Percentiles rank a stretch among this genome's conserved stretches.
These are phyloP conservation scores for Trichogramma dendrolimi DNA, from an alignment of 2,888 invertebrate genomes.

Conservation along the genomic window DNA sequence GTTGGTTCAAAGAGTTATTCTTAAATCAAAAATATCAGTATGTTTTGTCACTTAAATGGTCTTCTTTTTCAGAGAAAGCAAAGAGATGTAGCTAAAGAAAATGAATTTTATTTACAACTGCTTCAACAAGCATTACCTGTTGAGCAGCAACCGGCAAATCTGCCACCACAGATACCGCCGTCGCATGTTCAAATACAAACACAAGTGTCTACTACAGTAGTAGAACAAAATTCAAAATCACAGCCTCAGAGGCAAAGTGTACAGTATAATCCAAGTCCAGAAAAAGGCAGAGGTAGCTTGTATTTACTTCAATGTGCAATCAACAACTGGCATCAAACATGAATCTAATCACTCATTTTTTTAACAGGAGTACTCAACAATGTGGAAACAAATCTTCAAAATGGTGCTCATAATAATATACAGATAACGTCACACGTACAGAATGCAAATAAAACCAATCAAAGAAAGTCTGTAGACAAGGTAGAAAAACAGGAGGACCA, in stretches of 20 bases:
- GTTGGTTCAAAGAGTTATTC: conserved; percentile 47
- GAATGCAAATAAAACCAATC: conserved; percentile 53
- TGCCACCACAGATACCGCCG: conserved; percentile 44
- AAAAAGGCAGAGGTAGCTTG: conserved; percentile 54
- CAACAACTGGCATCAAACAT: too few relatives aligned
- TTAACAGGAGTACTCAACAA: conserved; percentile 28
- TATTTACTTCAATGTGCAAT: conserved; percentile 38
- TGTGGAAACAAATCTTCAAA: conserved; percentile 45
- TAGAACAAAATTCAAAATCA: conserved; percentile 47
- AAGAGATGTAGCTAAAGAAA: conserved; percentile 89
- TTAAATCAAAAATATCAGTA: conserved; percentile 2
- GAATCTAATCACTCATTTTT: conserved; percentile 1
- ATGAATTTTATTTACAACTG: conserved; percentile 90
- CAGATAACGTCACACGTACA: conserved; percentile 43
- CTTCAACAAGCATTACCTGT: conserved; percentile 85
- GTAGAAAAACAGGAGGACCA: conserved; percentile 51
- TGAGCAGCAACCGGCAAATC: conserved; percentile 53
- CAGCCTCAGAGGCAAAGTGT: conserved; percentile 47
- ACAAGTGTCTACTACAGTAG: conserved; percentile 38
- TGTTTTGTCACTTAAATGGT: conserved; percentile 4
- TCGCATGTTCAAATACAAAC: conserved; percentile 42
- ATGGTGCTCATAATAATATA: conserved; percentile 46
- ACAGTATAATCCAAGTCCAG: conserved; percentile 52
- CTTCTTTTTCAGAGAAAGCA: conserved; percentile 68
- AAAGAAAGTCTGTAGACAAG: conserved; percentile 57